Evolutionary conservation across 2,797 vertebrate genomes (phyloP).

Genomic region (Rachycentron canadum): DNA sequence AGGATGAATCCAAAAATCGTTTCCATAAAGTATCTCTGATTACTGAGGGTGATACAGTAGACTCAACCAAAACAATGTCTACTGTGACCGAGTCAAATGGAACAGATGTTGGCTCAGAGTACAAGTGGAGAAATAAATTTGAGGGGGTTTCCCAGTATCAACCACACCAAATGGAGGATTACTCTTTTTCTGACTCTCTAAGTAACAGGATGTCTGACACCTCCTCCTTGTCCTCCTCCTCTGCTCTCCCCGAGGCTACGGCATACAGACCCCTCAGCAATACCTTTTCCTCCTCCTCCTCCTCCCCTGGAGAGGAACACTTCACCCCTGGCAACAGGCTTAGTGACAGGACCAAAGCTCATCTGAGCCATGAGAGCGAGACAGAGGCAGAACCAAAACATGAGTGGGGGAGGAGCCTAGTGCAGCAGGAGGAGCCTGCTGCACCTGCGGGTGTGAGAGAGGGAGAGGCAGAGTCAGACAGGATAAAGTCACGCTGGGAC

Average conservation of each 20-base stretch:
- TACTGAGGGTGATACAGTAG: constrained; percentile 17
- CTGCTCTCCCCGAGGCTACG: constrained; percentile 29
- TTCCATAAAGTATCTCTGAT: constrained; percentile 87
- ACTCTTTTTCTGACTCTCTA: constrained; percentile 33
- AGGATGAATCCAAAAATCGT: constrained; percentile 73
- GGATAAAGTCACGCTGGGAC: constrained; percentile 59
- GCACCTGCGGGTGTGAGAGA: constrained; percentile 71
- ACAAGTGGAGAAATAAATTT: constrained; percentile 69
- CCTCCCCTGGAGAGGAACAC: constrained; percentile 36
- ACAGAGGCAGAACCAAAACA: constrained; percentile 3
- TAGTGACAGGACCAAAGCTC: constrained; percentile 59
- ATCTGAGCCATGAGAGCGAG: constrained; percentile 57
- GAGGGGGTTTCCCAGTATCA: constrained; percentile 52
- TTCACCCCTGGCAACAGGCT: constrained; percentile 49
- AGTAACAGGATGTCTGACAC: constrained; percentile 31
- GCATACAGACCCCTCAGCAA: constrained; percentile 32
- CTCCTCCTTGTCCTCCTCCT: constrained; percentile 25
- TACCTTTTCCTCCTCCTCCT: constrained; percentile 21
- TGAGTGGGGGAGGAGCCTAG: constrained; percentile 53
- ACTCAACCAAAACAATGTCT: neutral
- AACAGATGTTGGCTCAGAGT: neutral
- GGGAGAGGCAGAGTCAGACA: constrained; percentile 53
- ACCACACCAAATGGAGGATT: neutral
- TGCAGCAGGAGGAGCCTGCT: constrained; percentile 59
- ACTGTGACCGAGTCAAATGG: constrained; percentile 10